Evolutionary conservation across 2,113 vertebrate species (phyloP).

Genomic region (Ophthalmolycus amberensis): DNA sequence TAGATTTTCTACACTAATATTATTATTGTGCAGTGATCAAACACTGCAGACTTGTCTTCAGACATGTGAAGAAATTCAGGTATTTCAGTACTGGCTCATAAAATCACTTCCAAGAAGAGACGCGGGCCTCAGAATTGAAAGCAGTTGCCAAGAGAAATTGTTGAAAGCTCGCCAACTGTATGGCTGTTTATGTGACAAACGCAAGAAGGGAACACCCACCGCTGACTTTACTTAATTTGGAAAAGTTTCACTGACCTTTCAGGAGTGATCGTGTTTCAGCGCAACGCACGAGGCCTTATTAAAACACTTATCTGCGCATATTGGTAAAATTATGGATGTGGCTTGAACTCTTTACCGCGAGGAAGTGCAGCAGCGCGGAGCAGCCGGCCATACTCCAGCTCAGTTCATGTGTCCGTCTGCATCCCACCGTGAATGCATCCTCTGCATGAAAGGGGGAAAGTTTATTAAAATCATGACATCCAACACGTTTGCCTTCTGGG

Average conservation of each 20-base stretch:
- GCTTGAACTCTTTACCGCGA: conserved; percentile 15
- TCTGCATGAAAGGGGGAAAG: not conserved
- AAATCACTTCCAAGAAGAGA: not conserved
- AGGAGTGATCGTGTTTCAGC: conserved; percentile 57
- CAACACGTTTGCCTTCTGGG: not conserved
- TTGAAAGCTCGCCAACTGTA: conserved; percentile 42
- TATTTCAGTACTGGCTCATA: not conserved
- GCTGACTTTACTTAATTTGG: conserved; percentile 70
- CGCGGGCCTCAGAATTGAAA: conserved; percentile 27
- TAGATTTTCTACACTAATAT: not conserved
- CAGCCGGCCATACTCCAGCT: too few relatives aligned
- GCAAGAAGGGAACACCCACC: conserved; percentile 62
- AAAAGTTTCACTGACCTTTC: conserved; percentile 63
- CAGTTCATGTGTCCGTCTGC: not conserved
- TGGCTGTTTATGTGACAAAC: conserved; percentile 75
- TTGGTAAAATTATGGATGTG: conserved; percentile 49
- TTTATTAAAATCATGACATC: conserved; percentile 19
- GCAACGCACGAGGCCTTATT: conserved; percentile 34
- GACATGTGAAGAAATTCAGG: not conserved
- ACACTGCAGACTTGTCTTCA: not conserved
- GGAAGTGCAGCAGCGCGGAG: conserved; percentile 5
- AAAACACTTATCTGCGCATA: conserved; percentile 54
- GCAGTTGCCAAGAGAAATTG: conserved; percentile 55
- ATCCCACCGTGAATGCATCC: conserved; percentile 34
- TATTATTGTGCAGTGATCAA: not conserved